These are phyloP conservation scores for Gonioctena quinquepunctata DNA, from an alignment of 1,140 invertebrate genomes.

Conservation along the genomic window DNA sequence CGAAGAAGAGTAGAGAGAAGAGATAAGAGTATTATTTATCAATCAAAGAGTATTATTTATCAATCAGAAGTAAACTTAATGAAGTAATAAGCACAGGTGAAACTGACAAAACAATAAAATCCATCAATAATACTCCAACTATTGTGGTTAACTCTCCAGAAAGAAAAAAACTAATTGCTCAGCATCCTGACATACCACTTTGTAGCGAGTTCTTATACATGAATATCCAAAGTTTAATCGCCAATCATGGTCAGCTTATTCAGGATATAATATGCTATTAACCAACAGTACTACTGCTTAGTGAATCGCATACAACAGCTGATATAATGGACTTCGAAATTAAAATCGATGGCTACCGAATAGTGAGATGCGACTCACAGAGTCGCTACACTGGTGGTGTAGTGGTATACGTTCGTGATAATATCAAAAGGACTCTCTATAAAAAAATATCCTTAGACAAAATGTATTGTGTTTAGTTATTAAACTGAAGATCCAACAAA, in stretches of 20 bases:
- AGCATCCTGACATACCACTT: background rate
- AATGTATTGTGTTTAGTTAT: background rate
- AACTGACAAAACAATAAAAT: background rate
- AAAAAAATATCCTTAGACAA: too few relatives aligned
- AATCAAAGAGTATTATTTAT: too few relatives aligned
- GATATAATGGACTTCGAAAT: too few relatives aligned
- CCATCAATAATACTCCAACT: background rate
- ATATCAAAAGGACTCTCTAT: too few relatives aligned
- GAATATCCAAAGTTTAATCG: background rate
- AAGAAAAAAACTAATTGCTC: too few relatives aligned
- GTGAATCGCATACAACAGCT: too few relatives aligned
- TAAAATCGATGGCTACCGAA: background rate
- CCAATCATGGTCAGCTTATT: constrained; percentile 2
- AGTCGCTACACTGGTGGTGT: background rate
- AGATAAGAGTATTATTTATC: too few relatives aligned
- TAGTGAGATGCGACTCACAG: background rate
- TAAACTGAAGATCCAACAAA: background rate
- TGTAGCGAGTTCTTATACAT: constrained; percentile 2
- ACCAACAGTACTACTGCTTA: background rate
- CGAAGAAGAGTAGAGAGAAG: too few relatives aligned
- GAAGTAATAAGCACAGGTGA: background rate
- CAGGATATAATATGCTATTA: background rate
- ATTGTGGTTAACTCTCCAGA: too few relatives aligned
- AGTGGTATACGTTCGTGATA: too few relatives aligned
- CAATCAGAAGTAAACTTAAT: background rate